phyloP scores from a whole-genome alignment of 2,113 vertebrate species.

The Sebastes schlegelii region DNA sequence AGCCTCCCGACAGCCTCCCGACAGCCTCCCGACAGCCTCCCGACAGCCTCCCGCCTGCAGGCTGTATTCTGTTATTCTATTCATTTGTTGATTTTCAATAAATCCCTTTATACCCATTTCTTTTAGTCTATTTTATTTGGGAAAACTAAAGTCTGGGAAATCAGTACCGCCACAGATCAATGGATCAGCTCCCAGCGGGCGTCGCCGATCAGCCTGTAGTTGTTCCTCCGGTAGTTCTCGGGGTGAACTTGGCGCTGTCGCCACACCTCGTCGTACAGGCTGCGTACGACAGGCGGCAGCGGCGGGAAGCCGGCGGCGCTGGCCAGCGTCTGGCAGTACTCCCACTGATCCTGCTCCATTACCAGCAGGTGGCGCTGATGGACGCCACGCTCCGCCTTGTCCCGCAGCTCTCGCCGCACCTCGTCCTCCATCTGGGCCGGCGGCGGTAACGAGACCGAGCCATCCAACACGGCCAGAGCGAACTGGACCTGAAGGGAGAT shows the following conservation, averaged over 20 bases:
- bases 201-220: slow-evolving; percentile 77
- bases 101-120: no score
- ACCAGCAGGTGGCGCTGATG: slow-evolving; percentile 71
- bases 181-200: slow-evolving; percentile 69
- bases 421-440: slow-evolving; percentile 69
- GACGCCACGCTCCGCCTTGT: slow-evolving; percentile 58
- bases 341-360: slow-evolving; percentile 76
- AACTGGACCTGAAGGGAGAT: slow-evolving; percentile 72
- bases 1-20: no score
- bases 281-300: slow-evolving; percentile 57
- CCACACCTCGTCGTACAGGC: slow-evolving; percentile 78
- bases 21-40: no score
- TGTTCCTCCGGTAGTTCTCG: slow-evolving; percentile 67
- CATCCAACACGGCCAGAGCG: slow-evolving; percentile 73
- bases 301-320: slow-evolving; percentile 57
- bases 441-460: slow-evolving; percentile 66
- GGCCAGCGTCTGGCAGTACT: slow-evolving; percentile 74
- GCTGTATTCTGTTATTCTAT: no score
- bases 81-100: no score
- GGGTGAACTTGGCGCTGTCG: slow-evolving; percentile 62
- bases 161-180: neutral
- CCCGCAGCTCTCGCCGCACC: slow-evolving; percentile 35
- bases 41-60: no score
- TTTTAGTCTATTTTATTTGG: no score
- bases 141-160: no score